A percentile compares a stretch with the other conserved stretches of the same genome.
Conservation (phyloP, 2,888 invertebrate species). For the Eupeodes latifasciatus region DNA sequence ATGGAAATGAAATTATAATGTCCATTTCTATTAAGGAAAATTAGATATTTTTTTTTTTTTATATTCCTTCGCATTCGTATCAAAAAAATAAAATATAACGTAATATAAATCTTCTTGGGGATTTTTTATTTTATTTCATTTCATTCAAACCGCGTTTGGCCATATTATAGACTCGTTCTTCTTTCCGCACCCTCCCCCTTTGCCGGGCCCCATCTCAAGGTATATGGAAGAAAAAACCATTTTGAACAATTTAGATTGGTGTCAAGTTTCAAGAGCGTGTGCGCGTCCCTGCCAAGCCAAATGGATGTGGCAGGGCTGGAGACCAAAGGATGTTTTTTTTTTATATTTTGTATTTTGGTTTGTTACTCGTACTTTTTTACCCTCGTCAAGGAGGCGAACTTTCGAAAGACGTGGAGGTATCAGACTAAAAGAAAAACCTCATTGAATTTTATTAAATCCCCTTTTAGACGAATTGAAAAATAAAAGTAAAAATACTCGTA, state of each 20-base stretch:
- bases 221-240: slow-evolving; percentile 50
- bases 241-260: slow-evolving; percentile 75
- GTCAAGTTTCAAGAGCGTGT: slow-evolving; percentile 76
- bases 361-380: slow-evolving; percentile 33
- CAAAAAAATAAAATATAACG: slow-evolving; percentile 53
- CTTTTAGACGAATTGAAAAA: slow-evolving; percentile 75
- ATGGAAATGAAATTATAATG: slow-evolving; percentile 76
- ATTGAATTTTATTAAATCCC: slow-evolving; percentile 76
- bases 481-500: slow-evolving; percentile 29
- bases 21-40: slow-evolving; percentile 76
- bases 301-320: slow-evolving; percentile 63
- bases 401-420: slow-evolving; percentile 54
- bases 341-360: slow-evolving; percentile 10
- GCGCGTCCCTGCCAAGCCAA: slow-evolving; percentile 71
- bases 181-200: not conserved
- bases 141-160: slow-evolving; percentile 56
- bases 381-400: slow-evolving; percentile 71
- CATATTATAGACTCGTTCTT: slow-evolving; percentile 16
- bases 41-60: slow-evolving; percentile 64
- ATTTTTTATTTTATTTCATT: slow-evolving; percentile 39
- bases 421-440: slow-evolving; percentile 59
- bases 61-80: not conserved
- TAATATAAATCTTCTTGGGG: slow-evolving; percentile 66
- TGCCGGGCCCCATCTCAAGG: slow-evolving; percentile 43
- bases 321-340: slow-evolving; percentile 50